phyloP scores from a whole-genome alignment of 2,888 invertebrate genomes.

The Drosophila colorata region DNA sequence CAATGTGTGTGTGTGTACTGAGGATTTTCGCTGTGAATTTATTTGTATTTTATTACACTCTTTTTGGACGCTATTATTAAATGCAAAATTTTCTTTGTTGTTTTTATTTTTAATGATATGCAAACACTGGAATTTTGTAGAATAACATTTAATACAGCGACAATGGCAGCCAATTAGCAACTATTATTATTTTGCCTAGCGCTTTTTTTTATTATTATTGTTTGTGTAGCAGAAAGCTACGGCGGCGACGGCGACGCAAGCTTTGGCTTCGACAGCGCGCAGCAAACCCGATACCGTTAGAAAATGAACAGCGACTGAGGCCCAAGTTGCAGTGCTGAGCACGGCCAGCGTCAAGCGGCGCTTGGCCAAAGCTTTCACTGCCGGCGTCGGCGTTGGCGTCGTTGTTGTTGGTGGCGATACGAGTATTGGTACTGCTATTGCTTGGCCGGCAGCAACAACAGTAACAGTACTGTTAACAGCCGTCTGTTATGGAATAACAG shows the following conservation, averaged over 20 bases:
- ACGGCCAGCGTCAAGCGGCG: slow-evolving; percentile 42
- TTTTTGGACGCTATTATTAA: slow-evolving; percentile 14
- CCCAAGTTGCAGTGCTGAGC: slow-evolving; percentile 45
- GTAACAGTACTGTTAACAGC: slow-evolving; percentile 17
- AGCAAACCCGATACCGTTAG: slow-evolving; percentile 60
- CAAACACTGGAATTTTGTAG: slow-evolving; percentile 17
- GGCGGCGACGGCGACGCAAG: slow-evolving; percentile 39
- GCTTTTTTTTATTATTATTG: slow-evolving; percentile 72
- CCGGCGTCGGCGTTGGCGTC: slow-evolving; percentile 24
- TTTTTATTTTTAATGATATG: slow-evolving; percentile 24
- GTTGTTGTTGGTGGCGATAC: slow-evolving; percentile 12
- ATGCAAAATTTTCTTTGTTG: slow-evolving; percentile 2
- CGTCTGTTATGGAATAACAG: slow-evolving; percentile 18
- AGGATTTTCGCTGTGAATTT: slow-evolving; percentile 73
- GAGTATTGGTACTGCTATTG: slow-evolving; percentile 34
- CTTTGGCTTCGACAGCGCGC: slow-evolving; percentile 35
- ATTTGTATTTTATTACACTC: slow-evolving; percentile 72
- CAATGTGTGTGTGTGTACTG: slow-evolving; percentile 42
- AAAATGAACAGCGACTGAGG: slow-evolving; percentile 56
- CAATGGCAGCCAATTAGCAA: slow-evolving; percentile 50
- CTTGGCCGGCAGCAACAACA: slow-evolving; percentile 39
- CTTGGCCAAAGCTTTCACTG: slow-evolving; percentile 52
- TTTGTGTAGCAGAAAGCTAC: slow-evolving; percentile 66
- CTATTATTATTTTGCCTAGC: slow-evolving; percentile 71
- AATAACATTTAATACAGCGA: slow-evolving; percentile 17